Base-by-base conservation (phyloP, 2,888 invertebrate species). In the Ochropleura plecta region DNA sequence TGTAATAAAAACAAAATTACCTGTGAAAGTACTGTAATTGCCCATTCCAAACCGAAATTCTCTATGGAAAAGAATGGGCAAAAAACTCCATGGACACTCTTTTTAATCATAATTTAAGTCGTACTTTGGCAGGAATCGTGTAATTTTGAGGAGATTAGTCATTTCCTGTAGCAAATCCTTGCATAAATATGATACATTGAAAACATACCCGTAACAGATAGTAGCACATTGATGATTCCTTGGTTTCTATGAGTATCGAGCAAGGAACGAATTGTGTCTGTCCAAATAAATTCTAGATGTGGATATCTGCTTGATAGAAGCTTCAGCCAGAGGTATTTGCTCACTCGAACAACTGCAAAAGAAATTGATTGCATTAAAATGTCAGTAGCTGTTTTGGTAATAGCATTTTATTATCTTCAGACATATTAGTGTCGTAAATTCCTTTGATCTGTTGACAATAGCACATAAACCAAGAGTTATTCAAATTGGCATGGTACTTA, bases 211-310 rank as follows among this genome's bases (percentile, higher is more conserved):
- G 97, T 97, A 0, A 98, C 94, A 79, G 97, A 97, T 3, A 98
- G 95, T 44, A 98, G 93, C 3, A 98, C 97, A 81, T 98, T 97
- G 81, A 98, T 97, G 79, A 98, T 97, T 14, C 98, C 98, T 86
- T 98, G 98, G 90, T 98, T 98, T 76, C 98, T 95, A 71, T 97
- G 97, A 0, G 98, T 98, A 88, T 98, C 98, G 68, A 98, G 96
- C 5, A 98, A 93, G 0, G 97, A 97, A 8, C 98, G 96, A 51
- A 98, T 96, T 55, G 97, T 97, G 86, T 97, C 97, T 0, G 97
- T 97, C 79, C 94, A 95, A 59, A 97, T 97, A 87, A 97, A 97
- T 82, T 97, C 97, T 73, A 97, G 88, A n/a, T 95, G 93, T 2
- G 97, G 97, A 87, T 97, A 97, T 81, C 97, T 94, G 83, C 97